These are phyloP conservation scores for Quadroppia sp. DNA, from an alignment of 2,888 invertebrate species.

Conservation along the genomic window DNA sequence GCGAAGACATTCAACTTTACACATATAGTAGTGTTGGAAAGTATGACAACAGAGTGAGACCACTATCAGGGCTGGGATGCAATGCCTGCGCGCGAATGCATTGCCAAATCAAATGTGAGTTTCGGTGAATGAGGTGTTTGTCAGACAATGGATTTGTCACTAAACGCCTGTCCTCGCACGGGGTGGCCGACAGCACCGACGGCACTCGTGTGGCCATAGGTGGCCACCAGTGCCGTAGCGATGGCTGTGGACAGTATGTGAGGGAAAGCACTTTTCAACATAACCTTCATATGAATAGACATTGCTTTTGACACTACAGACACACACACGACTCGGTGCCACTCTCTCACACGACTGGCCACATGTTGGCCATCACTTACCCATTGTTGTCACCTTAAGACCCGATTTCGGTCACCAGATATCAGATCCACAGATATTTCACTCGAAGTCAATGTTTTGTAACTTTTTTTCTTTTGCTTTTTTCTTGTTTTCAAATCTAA, in stretches of 20 bases:
- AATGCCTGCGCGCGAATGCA: background rate
- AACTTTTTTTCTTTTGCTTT: background rate
- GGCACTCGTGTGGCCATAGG: too few species aligned
- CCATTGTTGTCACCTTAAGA: background rate
- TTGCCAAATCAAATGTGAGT: too few species aligned
- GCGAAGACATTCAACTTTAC: background rate
- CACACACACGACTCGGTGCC: background rate
- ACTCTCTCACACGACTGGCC: background rate
- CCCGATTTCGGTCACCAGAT: background rate
- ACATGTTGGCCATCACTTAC: constrained; percentile 9
- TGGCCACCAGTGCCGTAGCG: too few species aligned
- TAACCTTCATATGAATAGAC: too few species aligned
- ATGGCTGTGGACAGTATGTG: too few species aligned
- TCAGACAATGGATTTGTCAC: too few species aligned
- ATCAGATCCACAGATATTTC: background rate
- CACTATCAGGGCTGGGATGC: background rate
- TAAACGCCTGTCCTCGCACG: too few species aligned
- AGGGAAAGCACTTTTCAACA: too few species aligned
- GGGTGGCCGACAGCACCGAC: too few species aligned
- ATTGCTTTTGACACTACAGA: background rate
- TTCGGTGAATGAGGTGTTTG: too few species aligned
- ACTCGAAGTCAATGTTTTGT: background rate
- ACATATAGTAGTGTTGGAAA: background rate
- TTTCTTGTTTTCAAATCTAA: constrained; percentile 15
- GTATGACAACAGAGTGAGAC: background rate